These are phyloP conservation scores for Oscheius sp. DNA, from an alignment of 2,888 invertebrate genomes.

Conservation along the genomic window DNA sequence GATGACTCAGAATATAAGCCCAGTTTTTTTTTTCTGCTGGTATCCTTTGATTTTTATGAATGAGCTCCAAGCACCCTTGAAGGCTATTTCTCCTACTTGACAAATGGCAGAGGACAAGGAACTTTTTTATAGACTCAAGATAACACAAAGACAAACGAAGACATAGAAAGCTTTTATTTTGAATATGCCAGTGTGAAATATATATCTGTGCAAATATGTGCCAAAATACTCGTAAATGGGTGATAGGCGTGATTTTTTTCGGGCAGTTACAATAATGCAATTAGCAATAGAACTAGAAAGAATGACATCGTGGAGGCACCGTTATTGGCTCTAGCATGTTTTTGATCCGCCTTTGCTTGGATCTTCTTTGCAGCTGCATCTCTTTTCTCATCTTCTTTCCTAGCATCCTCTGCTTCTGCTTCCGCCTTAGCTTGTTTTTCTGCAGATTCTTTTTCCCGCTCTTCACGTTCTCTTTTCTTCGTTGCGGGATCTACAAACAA, in stretches of 20 bases:
- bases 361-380: conserved; percentile 20
- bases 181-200: conserved; percentile 13
- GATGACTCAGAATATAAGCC: no score
- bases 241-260: conserved; percentile 29
- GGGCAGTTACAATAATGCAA: conserved; percentile 15
- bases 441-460: conserved; percentile 50
- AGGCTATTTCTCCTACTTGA: background rate
- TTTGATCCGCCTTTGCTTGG: background rate
- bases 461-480: conserved; percentile 53
- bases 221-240: conserved; percentile 30
- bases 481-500: conserved; percentile 49
- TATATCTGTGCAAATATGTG: conserved; percentile 34
- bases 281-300: conserved; percentile 3
- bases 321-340: background rate
- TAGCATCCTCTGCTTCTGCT: conserved; percentile 38
- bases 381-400: conserved; percentile 40
- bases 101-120: background rate
- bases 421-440: conserved; percentile 45
- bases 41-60: no score
- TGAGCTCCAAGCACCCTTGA: background rate
- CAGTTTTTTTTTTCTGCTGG: no score
- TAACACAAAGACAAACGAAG: background rate
- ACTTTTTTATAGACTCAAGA: background rate
- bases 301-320: background rate
- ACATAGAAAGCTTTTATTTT: conserved; percentile 2